A percentile compares a stretch with the other conserved stretches of the same genome.
Conservation (phyloP, 2,113 vertebrate genomes). For the Sinocyclocheilus grahami region DNA sequence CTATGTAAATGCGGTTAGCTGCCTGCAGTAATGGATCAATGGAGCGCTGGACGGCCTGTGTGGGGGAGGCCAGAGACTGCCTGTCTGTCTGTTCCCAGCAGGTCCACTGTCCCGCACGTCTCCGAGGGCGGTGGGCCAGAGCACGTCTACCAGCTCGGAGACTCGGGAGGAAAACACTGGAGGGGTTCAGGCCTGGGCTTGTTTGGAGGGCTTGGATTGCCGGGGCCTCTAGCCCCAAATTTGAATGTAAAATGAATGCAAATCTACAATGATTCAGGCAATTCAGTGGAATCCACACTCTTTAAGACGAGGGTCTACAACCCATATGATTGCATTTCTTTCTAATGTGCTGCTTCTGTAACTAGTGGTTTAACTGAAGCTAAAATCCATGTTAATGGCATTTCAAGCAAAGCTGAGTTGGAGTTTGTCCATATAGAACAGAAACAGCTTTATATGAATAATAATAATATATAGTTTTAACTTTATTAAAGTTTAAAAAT, state of each 20-base stretch:
- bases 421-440: not conserved
- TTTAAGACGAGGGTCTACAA: not conserved
- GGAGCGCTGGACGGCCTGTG: slow-evolving; percentile 34
- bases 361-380: not conserved
- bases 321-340: not conserved
- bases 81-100: slow-evolving; percentile 70
- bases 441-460: too few species aligned
- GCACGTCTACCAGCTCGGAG: slow-evolving; percentile 64
- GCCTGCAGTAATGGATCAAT: slow-evolving; percentile 75
- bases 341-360: not conserved
- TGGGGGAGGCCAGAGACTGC: slow-evolving; percentile 49
- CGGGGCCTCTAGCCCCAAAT: slow-evolving; percentile 1
- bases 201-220: slow-evolving; percentile 8
- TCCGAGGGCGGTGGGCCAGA: slow-evolving; percentile 63
- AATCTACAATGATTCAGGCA: not conserved
- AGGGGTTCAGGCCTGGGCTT: slow-evolving; percentile 56
- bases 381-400: not conserved
- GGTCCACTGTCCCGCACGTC: slow-evolving; percentile 51
- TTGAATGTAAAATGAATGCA: slow-evolving; percentile 39
- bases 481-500: not conserved
- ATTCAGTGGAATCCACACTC: not conserved
- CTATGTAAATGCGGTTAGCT: slow-evolving; percentile 74
- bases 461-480: too few species aligned
- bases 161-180: slow-evolving; percentile 51
- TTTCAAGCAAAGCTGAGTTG: not conserved